Percentiles rank a stretch among this genome's conserved stretches.
Evolutionary conservation across 2,888 invertebrate genomes (phyloP).

Genomic region (Disparrhopalites patrizii): DNA sequence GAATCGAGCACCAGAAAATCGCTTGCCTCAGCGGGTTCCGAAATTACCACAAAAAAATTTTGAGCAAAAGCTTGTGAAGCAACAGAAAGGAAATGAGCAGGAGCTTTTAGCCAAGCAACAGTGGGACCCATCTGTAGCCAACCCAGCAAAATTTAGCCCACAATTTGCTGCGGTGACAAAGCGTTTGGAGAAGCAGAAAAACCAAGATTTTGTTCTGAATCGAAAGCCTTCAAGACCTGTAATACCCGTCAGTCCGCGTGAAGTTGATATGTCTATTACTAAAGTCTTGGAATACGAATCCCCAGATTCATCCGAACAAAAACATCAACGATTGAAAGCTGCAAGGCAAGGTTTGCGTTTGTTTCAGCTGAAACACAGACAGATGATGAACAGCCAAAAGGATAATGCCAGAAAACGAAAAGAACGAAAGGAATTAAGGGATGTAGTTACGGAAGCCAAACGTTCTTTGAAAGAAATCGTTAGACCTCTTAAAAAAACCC

Average conservation of each 20-base stretch:
- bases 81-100: not conserved
- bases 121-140: too few relatives aligned
- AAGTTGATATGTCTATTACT: constrained; percentile 18
- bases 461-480: not conserved
- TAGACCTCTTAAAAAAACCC: constrained; percentile 12
- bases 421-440: not conserved
- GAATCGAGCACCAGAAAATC: not conserved
- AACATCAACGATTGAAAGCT: not conserved
- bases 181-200: not conserved
- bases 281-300: constrained; percentile 25
- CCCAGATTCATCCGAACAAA: constrained; percentile 3
- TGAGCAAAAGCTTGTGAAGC: too few relatives aligned
- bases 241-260: not conserved
- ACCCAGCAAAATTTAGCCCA: constrained; percentile 11
- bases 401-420: not conserved
- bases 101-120: not conserved
- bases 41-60: too few relatives aligned
- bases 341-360: not conserved
- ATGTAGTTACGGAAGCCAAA: not conserved
- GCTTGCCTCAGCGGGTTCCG: not conserved
- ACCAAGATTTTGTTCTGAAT: not conserved
- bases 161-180: constrained; percentile 12
- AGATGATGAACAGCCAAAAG: constrained; percentile 4
- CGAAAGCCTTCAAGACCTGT: not conserved
- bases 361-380: constrained; percentile 14